Conservation (phyloP, 2,888 invertebrate species). For the Phytoseiulus persimilis region DNA sequence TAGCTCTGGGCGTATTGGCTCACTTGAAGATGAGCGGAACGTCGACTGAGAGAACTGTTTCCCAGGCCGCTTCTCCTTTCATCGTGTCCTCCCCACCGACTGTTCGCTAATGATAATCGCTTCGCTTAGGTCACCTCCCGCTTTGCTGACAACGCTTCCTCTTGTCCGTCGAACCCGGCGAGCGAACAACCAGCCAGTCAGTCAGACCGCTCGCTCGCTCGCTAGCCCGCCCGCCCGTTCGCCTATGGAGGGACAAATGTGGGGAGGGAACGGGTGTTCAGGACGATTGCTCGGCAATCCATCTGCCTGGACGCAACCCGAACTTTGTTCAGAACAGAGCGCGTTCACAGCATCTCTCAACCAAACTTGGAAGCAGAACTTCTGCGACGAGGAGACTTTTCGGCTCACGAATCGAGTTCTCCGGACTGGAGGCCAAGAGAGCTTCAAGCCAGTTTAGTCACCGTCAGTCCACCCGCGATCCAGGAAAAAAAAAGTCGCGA, state of each 20-base stretch:
- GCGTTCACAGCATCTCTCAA: neutral
- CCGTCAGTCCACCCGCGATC: no score
- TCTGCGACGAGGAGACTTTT: neutral
- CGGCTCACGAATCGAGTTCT: neutral
- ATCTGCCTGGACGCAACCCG: neutral
- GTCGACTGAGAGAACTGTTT: neutral
- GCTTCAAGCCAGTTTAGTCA: no score
- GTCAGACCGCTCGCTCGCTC: no score
- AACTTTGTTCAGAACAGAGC: neutral
- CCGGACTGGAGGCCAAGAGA: neutral
- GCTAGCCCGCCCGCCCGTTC: no score
- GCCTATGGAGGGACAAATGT: neutral
- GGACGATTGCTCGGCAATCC: neutral
- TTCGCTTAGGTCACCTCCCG: slow-evolving; percentile 5
- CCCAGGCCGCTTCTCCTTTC: neutral
- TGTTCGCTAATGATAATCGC: neutral
- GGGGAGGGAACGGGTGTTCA: neutral
- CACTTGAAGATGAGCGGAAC: neutral
- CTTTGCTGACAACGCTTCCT: neutral
- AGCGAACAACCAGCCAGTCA: no score
- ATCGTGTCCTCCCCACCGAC: neutral
- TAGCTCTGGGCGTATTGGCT: neutral
- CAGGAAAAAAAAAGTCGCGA: no score
- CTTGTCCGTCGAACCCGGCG: neutral
- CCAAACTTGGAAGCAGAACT: neutral